Percentiles rank a stretch among this genome's conserved stretches.
These are phyloP conservation scores for Vanessa cardui DNA, from an alignment of 2,888 invertebrate genomes.

Conservation along the genomic window DNA sequence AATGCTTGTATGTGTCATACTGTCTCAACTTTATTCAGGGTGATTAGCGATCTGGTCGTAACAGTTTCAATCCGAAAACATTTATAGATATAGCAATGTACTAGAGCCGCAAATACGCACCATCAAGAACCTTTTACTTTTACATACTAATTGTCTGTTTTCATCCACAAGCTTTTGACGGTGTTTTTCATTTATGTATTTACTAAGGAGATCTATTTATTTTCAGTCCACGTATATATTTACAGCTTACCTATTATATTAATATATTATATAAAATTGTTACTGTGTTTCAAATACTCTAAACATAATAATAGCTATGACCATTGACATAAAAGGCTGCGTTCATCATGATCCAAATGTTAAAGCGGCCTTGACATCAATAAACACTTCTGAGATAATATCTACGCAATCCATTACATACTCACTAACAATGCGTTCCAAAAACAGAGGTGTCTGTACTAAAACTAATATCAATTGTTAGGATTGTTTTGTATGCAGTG, in stretches of 20 bases:
- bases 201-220: constrained; percentile 14
- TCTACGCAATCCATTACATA: constrained; percentile 68
- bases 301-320: constrained; percentile 41
- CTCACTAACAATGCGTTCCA: constrained; percentile 64
- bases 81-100: too few relatives aligned
- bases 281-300: constrained; percentile 9
- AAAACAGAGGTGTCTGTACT: constrained; percentile 45
- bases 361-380: constrained; percentile 73
- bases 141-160: too few relatives aligned
- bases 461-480: neutral
- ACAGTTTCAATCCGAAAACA: too few relatives aligned
- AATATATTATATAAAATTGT: too few relatives aligned
- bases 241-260: too few relatives aligned
- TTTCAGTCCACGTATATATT: neutral
- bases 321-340: constrained; percentile 53
- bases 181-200: too few relatives aligned
- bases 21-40: too few relatives aligned
- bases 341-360: constrained; percentile 62
- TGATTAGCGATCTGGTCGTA: too few relatives aligned
- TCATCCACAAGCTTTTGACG: too few relatives aligned
- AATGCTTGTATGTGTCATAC: too few relatives aligned
- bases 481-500: neutral
- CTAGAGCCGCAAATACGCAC: too few relatives aligned
- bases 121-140: too few relatives aligned
- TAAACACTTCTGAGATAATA: constrained; percentile 64